phyloP scores from a whole-genome alignment of 2,888 invertebrate genomes.

The Papilio protenor region DNA sequence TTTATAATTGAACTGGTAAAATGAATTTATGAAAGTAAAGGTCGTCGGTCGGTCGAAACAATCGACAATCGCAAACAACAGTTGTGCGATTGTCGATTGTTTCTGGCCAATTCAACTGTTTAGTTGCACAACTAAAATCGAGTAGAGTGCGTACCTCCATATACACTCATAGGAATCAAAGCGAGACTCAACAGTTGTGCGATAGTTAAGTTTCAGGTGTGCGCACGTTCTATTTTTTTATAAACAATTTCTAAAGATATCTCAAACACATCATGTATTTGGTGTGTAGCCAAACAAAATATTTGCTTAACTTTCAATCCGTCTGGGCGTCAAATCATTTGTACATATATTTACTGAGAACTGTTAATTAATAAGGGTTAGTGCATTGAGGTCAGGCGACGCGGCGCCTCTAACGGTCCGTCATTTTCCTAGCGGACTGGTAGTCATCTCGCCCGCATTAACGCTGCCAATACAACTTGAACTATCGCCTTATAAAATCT shows the following conservation, averaged over 20 bases:
- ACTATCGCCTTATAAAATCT: background rate
- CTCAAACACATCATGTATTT: background rate
- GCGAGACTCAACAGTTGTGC: too few species aligned
- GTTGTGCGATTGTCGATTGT: too few species aligned
- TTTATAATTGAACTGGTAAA: background rate
- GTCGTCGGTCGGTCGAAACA: too few species aligned
- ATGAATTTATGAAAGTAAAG: too few species aligned
- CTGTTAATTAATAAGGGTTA: constrained; percentile 38
- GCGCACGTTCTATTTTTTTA: too few species aligned
- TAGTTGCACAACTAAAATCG: too few species aligned
- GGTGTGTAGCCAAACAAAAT: background rate
- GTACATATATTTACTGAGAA: constrained; percentile 4
- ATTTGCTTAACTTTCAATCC: background rate
- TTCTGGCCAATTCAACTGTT: background rate
- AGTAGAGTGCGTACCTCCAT: too few species aligned
- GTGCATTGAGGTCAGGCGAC: constrained; percentile 36
- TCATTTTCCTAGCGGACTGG: constrained; percentile 46
- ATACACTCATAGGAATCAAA: too few species aligned
- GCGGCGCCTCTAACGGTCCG: constrained; percentile 44
- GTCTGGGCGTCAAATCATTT: constrained; percentile 12
- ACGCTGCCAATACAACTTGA: background rate
- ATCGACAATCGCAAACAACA: background rate
- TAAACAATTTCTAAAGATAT: background rate
- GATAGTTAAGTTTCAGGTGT: too few species aligned
- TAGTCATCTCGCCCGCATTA: constrained; percentile 23